A percentile compares a stretch with the other conserved stretches of the same genome.
Evolutionary conservation across 2,797 vertebrate species (phyloP).

Genomic region (Champsocephalus gunnari): DNA sequence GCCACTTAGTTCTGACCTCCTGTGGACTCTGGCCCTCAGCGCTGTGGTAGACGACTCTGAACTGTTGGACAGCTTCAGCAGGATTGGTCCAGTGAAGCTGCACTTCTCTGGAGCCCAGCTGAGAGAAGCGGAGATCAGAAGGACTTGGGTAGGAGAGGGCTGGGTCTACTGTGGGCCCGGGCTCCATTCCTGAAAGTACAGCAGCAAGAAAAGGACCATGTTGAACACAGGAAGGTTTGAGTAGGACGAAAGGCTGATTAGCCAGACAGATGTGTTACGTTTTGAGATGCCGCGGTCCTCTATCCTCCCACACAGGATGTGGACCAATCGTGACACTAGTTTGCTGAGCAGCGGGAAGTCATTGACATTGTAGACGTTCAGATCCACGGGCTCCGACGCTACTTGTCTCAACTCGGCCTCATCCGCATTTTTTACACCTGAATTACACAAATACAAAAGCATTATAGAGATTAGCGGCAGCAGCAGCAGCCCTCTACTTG

Average conservation of each 20-base stretch:
- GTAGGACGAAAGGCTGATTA: background rate
- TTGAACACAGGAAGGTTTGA: background rate
- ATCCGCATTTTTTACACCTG: constrained; percentile 95
- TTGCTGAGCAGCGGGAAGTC: constrained; percentile 93
- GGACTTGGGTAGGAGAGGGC: constrained; percentile 83
- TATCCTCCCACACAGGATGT: constrained; percentile 90
- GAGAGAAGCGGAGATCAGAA: constrained; percentile 87
- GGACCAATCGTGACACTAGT: constrained; percentile 88
- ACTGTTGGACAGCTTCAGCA: constrained; percentile 82
- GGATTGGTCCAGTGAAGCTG: constrained; percentile 90
- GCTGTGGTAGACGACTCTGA: constrained; percentile 90
- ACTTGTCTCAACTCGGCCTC: constrained; percentile 92
- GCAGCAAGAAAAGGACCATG: background rate
- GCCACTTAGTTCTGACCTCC: constrained; percentile 86
- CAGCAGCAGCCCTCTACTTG: too few species aligned
- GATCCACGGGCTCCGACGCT: constrained; percentile 90
- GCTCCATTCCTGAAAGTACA: constrained; percentile 73
- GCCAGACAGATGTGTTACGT: constrained; percentile 60
- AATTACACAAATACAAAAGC: constrained; percentile 6
- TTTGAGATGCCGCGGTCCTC: constrained; percentile 84
- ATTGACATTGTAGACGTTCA: constrained; percentile 91
- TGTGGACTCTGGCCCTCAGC: constrained; percentile 86
- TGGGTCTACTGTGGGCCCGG: constrained; percentile 75
- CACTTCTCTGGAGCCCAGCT: constrained; percentile 89
- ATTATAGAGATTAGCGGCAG: too few species aligned